A percentile compares a stretch with the other conserved stretches of the same genome.
Conservation (phyloP, 1,140 invertebrate genomes). For the Goniozus legneri region DNA sequence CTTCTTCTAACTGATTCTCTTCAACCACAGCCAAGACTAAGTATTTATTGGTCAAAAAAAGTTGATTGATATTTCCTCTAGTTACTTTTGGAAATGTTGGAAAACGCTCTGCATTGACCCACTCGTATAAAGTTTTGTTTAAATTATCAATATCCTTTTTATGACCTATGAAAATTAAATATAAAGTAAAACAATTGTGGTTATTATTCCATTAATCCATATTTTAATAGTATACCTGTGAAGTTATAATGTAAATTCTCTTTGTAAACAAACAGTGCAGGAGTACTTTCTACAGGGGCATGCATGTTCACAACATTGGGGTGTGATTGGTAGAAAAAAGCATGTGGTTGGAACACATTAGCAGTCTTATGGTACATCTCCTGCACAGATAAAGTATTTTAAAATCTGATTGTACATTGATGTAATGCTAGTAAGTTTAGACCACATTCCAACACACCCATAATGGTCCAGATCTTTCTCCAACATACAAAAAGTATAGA, state of each 20-base stretch:
- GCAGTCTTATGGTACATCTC: conserved; percentile 73
- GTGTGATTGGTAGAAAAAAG: conserved; percentile 80
- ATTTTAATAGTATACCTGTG: conserved; percentile 55
- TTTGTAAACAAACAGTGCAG: conserved; percentile 82
- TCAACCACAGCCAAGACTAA: conserved; percentile 82
- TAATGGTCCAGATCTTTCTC: conserved; percentile 68
- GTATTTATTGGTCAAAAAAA: conserved; percentile 81
- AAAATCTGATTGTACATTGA: background rate
- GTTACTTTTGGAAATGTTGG: conserved; percentile 85
- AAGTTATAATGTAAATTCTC: conserved; percentile 71
- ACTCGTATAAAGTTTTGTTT: conserved; percentile 72
- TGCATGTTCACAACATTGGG: conserved; percentile 66
- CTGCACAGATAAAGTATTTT: conserved; percentile 43
- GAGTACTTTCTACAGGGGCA: conserved; percentile 62
- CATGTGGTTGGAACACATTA: conserved; percentile 73
- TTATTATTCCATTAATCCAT: no score
- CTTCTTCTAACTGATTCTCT: conserved; percentile 81
- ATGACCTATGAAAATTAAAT: conserved; percentile 35
- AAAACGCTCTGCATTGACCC: conserved; percentile 90
- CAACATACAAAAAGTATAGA: conserved; percentile 87
- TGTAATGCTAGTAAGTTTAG: background rate
- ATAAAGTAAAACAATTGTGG: no score
- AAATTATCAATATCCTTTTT: conserved; percentile 56
- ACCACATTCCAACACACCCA: conserved; percentile 69
- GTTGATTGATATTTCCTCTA: conserved; percentile 75